phyloP scores from a whole-genome alignment of 2,797 vertebrate genomes.

The Xiphophorus birchmanni region DNA sequence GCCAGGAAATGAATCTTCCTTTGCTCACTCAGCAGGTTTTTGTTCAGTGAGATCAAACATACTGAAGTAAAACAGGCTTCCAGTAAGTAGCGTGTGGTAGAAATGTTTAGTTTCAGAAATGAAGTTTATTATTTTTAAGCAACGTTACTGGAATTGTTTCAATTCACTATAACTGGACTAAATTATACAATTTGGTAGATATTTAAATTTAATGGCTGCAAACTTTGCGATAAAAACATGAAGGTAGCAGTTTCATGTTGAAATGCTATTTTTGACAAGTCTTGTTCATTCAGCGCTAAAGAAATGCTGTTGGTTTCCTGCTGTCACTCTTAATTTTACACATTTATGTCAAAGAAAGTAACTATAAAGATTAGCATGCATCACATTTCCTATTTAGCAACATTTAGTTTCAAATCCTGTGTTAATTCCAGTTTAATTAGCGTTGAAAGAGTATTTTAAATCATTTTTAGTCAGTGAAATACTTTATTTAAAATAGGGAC shows the following conservation, averaged over 20 bases:
- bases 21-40: constrained; percentile 60
- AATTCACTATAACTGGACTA: not conserved
- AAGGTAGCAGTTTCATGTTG: not conserved
- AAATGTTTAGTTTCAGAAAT: not conserved
- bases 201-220: not conserved
- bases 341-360: too few species aligned
- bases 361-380: not conserved
- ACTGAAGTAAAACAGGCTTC: not conserved
- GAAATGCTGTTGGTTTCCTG: not conserved
- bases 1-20: constrained; percentile 51
- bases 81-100: not conserved
- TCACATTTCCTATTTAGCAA: not conserved
- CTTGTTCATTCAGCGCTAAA: not conserved
- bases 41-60: constrained; percentile 8
- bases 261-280: not conserved
- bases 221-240: not conserved
- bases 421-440: not conserved
- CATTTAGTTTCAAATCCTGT: not conserved
- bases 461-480: not conserved
- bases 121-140: not conserved
- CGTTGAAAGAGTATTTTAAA: not conserved
- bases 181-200: not conserved
- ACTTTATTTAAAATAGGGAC: not conserved
- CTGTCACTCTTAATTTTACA: not conserved
- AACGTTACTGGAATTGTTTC: not conserved